These are phyloP conservation scores for Neogobius melanostomus DNA, from an alignment of 2,113 vertebrate genomes.

Conservation along the genomic window DNA sequence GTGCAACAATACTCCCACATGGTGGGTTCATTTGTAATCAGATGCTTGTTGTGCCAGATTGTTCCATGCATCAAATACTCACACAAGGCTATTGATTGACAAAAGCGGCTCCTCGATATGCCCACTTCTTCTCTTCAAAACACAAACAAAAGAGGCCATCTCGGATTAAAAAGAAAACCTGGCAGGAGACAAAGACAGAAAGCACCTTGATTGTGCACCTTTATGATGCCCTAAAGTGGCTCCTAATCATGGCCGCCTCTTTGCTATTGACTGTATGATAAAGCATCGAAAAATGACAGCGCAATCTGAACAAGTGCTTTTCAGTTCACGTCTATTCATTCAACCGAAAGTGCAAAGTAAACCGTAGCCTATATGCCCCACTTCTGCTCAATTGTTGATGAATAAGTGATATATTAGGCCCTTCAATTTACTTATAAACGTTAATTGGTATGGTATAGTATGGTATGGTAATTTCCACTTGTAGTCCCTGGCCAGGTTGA, in stretches of 20 bases:
- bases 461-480: no score
- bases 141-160: conserved; percentile 31
- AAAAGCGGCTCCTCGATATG: conserved; percentile 32
- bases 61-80: conserved; percentile 20
- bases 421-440: no score
- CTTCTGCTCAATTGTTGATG: conserved; percentile 9
- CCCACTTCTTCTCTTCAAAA: conserved; percentile 18
- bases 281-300: conserved; percentile 49
- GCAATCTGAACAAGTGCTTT: conserved; percentile 41
- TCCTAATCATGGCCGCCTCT: conserved; percentile 55
- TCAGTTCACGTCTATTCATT: conserved; percentile 35
- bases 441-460: no score
- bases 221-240: conserved; percentile 48
- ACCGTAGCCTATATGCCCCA: background rate
- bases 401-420: background rate
- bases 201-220: conserved; percentile 60
- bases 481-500: no score
- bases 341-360: conserved; percentile 12
- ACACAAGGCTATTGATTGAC: conserved; percentile 14
- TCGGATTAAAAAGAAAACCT: background rate
- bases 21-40: conserved; percentile 37
- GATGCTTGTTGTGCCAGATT: conserved; percentile 55
- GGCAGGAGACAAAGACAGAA: conserved; percentile 19
- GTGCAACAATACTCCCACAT: conserved; percentile 30
- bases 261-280: conserved; percentile 50